These are phyloP conservation scores for Himalopsyche japonica DNA, from an alignment of 2,888 invertebrate species.

Conservation along the genomic window DNA sequence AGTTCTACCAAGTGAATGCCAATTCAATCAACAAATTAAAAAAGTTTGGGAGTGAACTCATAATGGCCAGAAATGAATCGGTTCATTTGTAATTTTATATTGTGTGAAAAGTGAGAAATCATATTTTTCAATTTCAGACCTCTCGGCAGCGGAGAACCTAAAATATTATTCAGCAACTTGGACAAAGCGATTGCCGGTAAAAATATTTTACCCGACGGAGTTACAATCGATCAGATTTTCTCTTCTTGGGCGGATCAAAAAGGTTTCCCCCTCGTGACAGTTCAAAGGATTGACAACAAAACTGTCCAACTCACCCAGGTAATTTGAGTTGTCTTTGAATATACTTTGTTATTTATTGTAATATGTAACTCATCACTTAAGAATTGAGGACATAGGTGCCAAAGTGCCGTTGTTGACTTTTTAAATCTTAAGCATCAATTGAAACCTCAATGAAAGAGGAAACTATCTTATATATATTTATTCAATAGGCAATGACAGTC, in stretches of 20 bases:
- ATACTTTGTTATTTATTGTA: neutral
- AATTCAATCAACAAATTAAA: too few species aligned
- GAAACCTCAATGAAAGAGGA: too few species aligned
- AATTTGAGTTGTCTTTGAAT: neutral
- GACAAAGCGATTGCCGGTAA: constrained; percentile 45
- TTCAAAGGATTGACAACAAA: constrained; percentile 43
- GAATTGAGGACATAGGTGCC: too few species aligned
- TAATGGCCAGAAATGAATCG: too few species aligned
- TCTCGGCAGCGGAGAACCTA: constrained; percentile 48
- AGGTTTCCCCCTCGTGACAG: constrained; percentile 73
- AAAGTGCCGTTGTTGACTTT: too few species aligned
- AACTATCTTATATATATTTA: too few species aligned
- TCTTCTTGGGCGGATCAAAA: constrained; percentile 75
- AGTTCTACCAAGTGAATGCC: too few species aligned
- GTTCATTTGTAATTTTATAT: too few species aligned
- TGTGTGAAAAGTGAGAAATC: too few species aligned
- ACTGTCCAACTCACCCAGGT: constrained; percentile 52
- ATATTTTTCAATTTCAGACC: constrained; percentile 45
- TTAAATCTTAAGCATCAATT: too few species aligned
- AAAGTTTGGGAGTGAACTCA: too few species aligned
- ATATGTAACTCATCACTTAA: neutral
- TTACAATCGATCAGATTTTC: constrained; percentile 62
- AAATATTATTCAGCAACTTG: constrained; percentile 47
- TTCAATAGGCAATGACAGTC: too few species aligned
- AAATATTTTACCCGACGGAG: constrained; percentile 48